Conservation (phyloP, 2,113 vertebrate species). For the Astatotilapia flaviijosephi region DNA sequence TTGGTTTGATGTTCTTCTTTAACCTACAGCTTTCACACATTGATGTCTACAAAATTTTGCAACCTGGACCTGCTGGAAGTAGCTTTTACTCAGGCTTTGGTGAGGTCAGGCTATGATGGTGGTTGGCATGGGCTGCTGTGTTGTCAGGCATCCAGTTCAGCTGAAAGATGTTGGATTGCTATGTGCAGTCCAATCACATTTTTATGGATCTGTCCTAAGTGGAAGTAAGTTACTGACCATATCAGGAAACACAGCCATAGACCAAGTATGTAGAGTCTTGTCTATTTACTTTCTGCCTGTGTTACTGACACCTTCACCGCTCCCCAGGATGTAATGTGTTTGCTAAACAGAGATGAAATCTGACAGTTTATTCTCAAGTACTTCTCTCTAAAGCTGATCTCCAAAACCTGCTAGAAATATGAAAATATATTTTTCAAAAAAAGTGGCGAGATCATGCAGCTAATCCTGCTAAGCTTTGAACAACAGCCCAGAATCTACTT, state of each 20-base stretch:
- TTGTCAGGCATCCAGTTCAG: not conserved
- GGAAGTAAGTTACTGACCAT: not conserved
- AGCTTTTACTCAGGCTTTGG: not conserved
- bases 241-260: not conserved
- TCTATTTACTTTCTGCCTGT: not conserved
- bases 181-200: not conserved
- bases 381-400: not conserved
- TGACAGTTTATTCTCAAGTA: not conserved
- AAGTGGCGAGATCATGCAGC: slow-evolving; percentile 25
- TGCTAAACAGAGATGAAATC: not conserved
- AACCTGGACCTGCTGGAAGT: not conserved
- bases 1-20: not conserved
- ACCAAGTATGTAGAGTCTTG: not conserved
- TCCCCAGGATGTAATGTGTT: not conserved
- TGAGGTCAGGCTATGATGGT: not conserved
- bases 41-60: not conserved
- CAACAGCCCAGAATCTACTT: slow-evolving; percentile 35
- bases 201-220: not conserved
- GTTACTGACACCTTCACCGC: not conserved
- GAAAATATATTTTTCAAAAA: slow-evolving; percentile 25
- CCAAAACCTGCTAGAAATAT: slow-evolving; percentile 29
- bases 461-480: slow-evolving; percentile 54
- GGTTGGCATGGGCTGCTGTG: not conserved
- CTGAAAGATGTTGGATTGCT: not conserved
- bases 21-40: not conserved